These are phyloP conservation scores for Athalia circularis DNA, from an alignment of 2,888 invertebrate genomes.

Conservation along the genomic window DNA sequence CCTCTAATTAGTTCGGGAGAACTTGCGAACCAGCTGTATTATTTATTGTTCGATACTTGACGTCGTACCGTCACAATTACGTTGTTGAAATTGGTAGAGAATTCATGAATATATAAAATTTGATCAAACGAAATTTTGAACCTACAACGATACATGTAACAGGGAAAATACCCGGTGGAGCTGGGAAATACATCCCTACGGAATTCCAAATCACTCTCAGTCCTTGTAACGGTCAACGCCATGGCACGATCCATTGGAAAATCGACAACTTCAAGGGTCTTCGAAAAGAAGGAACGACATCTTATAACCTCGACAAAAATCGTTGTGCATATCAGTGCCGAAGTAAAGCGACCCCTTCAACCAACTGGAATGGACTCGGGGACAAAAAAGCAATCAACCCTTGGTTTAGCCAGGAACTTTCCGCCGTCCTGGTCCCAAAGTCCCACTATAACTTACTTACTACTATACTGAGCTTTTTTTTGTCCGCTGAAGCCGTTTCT, in stretches of 20 bases:
- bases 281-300: slow-evolving; percentile 32
- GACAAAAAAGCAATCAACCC: slow-evolving; percentile 49
- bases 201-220: slow-evolving; percentile 34
- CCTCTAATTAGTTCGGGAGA: neutral
- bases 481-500: slow-evolving; percentile 22
- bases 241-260: slow-evolving; percentile 26
- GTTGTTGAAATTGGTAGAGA: too few relatives aligned
- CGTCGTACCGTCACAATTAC: neutral
- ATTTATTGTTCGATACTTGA: neutral
- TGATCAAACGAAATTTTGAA: too few relatives aligned
- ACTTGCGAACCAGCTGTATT: neutral
- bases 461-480: slow-evolving; percentile 21
- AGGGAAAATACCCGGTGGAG: too few relatives aligned
- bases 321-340: slow-evolving; percentile 43
- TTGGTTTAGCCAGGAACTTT: slow-evolving; percentile 48
- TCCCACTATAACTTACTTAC: slow-evolving; percentile 49
- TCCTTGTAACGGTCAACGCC: slow-evolving; percentile 22
- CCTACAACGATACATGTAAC: too few relatives aligned
- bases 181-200: neutral
- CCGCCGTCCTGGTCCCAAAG: slow-evolving; percentile 46
- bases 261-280: slow-evolving; percentile 39
- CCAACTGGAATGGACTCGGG: slow-evolving; percentile 44
- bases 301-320: slow-evolving; percentile 8
- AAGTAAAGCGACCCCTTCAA: slow-evolving; percentile 38
- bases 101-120: too few relatives aligned